Conservation (phyloP, 2,888 invertebrate species). For the Tolmerus cingulatus region DNA sequence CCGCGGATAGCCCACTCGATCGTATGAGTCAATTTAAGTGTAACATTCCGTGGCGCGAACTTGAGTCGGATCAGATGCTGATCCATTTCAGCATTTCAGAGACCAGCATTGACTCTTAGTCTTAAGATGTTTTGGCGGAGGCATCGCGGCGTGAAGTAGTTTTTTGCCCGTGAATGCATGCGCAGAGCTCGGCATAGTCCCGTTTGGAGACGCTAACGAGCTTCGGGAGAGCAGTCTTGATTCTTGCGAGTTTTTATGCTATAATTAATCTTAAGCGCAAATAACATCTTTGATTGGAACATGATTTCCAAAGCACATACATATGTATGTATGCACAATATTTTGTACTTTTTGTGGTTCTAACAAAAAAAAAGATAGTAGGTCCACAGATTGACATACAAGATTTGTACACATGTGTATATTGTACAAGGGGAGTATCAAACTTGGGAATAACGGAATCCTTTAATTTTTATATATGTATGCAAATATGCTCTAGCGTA, state of each 20-base stretch:
- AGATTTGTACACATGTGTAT: no score
- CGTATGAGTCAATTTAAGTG: slow-evolving; percentile 17
- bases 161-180: neutral
- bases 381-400: no score
- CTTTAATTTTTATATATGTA: no score
- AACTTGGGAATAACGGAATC: no score
- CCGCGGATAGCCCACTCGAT: slow-evolving; percentile 11
- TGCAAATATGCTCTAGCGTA: no score
- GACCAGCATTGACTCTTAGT: neutral
- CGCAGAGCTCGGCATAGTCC: neutral
- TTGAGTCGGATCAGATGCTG: slow-evolving; percentile 7
- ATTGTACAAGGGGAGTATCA: no score
- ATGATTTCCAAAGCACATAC: neutral
- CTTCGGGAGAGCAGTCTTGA: neutral
- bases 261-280: neutral
- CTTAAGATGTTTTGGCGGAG: slow-evolving; percentile 2
- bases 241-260: neutral
- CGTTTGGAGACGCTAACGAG: neutral
- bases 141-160: slow-evolving; percentile 2
- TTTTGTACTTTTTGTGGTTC: no score
- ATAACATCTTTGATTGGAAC: neutral
- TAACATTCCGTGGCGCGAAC: slow-evolving; percentile 3
- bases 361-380: no score
- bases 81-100: slow-evolving; percentile 36
- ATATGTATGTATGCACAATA: neutral